A percentile compares a stretch with the other conserved stretches of the same genome.
Conservation (phyloP, 2,113 vertebrate genomes). For the Calyptomena viridis region DNA sequence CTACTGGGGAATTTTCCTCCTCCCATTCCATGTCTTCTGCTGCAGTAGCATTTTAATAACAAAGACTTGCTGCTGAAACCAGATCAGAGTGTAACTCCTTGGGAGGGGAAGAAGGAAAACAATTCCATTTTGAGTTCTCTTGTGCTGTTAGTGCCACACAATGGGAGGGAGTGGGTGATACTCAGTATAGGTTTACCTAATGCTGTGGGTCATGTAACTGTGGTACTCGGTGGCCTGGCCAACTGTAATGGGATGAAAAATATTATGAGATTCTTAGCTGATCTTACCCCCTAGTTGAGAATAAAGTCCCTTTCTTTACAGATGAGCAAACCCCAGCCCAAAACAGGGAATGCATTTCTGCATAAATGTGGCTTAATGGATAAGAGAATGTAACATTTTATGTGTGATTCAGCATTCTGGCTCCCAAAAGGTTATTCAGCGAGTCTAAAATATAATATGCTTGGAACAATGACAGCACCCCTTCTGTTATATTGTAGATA, state of each 20-base stretch:
- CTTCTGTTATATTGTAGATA: conserved; percentile 55
- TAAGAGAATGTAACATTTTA: conserved; percentile 20
- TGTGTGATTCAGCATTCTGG: conserved; percentile 48
- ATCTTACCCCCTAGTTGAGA: conserved; percentile 29
- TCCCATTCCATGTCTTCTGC: not conserved
- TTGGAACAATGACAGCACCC: conserved; percentile 63
- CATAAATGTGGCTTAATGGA: conserved; percentile 33
- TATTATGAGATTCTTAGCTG: conserved; percentile 39
- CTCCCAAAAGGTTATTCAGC: conserved; percentile 53
- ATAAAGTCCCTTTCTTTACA: conserved; percentile 55
- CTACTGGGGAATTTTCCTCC: not conserved
- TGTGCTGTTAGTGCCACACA: not conserved
- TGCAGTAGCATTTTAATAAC: conserved; percentile 1
- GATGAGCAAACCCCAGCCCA: conserved; percentile 28
- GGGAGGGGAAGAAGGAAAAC: not conserved
- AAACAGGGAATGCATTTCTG: conserved; percentile 15
- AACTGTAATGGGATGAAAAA: conserved; percentile 44
- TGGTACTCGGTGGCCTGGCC: not conserved
- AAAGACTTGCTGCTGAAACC: not conserved
- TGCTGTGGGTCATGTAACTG: not conserved
- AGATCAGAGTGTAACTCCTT: not conserved
- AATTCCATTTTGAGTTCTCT: not conserved
- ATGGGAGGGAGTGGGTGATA: not conserved
- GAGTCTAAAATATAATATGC: conserved; percentile 44
- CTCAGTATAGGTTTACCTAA: not conserved